Percentiles rank a stretch among this genome's conserved stretches.
Conservation (phyloP, 2,113 vertebrate genomes). For the Mirounga angustirostris region DNA sequence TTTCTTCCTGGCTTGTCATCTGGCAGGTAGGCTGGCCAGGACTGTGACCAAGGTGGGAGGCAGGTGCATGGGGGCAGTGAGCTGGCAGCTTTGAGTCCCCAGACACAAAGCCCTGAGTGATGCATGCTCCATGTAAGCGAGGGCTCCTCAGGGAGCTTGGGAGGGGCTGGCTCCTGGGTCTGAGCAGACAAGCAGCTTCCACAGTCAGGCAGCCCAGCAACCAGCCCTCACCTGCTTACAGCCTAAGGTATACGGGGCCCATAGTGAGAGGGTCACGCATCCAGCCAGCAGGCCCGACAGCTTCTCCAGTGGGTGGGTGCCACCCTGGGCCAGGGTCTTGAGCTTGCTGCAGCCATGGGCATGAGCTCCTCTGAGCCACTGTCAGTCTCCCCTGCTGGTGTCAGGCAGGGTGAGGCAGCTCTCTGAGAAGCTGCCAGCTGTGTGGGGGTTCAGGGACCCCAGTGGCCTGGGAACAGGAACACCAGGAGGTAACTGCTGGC, state of each 20-base stretch:
- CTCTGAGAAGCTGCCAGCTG: neutral
- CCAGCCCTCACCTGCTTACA: neutral
- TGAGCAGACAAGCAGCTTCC: neutral
- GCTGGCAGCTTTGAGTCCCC: slow-evolving; percentile 44
- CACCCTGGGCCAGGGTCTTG: neutral
- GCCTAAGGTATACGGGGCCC: neutral
- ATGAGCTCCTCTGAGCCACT: neutral
- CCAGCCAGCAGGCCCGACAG: neutral
- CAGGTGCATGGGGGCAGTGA: neutral
- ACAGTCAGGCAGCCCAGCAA: neutral
- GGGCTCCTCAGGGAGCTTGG: slow-evolving; percentile 55
- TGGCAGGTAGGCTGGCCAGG: neutral
- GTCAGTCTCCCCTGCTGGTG: neutral
- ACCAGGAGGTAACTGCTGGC: neutral
- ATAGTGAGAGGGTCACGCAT: neutral
- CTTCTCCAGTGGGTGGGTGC: neutral
- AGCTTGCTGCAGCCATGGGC: neutral
- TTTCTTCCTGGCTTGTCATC: neutral
- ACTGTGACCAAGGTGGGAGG: neutral
- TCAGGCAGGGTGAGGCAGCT: neutral
- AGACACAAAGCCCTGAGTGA: slow-evolving; percentile 46
- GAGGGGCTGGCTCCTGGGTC: neutral
- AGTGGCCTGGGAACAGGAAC: neutral
- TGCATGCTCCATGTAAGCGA: neutral
- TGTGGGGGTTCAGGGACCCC: neutral